These are phyloP conservation scores for Cotesia chilonis DNA, from an alignment of 1,140 invertebrate genomes.

Conservation along the genomic window DNA sequence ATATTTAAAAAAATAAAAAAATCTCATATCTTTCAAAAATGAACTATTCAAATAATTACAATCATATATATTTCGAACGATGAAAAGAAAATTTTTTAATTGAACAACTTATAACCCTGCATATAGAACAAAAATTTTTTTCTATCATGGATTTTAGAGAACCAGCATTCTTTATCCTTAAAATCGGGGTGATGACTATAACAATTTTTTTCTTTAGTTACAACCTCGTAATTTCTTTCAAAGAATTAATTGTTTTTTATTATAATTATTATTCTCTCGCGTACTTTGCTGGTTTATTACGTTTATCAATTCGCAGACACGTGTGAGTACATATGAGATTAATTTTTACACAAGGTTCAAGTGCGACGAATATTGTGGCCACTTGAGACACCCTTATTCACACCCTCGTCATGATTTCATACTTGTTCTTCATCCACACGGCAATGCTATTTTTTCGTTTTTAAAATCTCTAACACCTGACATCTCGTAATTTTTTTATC, in stretches of 20 bases:
- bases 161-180: too few species aligned
- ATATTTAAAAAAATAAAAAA: too few species aligned
- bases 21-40: too few species aligned
- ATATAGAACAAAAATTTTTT: background rate
- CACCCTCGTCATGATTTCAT: slow-evolving; percentile 51
- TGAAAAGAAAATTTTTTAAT: too few species aligned
- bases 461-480: background rate
- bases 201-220: too few species aligned
- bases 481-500: background rate
- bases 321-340: slow-evolving; percentile 42
- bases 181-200: too few species aligned
- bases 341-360: slow-evolving; percentile 46
- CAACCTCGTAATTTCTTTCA: too few species aligned
- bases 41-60: too few species aligned
- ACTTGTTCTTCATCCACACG: slow-evolving; percentile 35
- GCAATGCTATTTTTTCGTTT: slow-evolving; percentile 34
- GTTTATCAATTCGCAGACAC: background rate
- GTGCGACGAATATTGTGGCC: slow-evolving; percentile 44
- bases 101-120: too few species aligned
- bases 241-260: background rate
- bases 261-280: background rate
- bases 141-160: background rate
- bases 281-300: background rate
- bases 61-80: too few species aligned
- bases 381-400: slow-evolving; percentile 58